A percentile compares a stretch with the other conserved stretches of the same genome.
Evolutionary conservation across 2,113 vertebrate genomes (phyloP).

Genomic region (Maccullochella peelii): DNA sequence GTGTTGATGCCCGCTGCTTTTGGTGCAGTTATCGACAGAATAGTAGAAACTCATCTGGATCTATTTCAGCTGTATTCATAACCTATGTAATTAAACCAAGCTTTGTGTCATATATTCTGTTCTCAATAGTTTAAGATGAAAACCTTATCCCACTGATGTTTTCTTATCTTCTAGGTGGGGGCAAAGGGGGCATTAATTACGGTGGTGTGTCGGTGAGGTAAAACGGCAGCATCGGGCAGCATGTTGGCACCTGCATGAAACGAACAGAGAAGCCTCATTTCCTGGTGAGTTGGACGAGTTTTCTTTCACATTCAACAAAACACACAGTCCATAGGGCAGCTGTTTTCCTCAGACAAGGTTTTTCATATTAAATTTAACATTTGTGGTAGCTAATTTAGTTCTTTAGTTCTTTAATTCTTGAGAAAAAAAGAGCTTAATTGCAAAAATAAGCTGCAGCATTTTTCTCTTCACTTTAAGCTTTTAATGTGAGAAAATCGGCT

Average conservation of each 20-base stretch:
- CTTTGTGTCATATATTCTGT: not conserved
- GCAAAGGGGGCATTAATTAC: constrained; percentile 68
- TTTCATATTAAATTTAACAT: constrained; percentile 17
- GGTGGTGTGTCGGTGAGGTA: constrained; percentile 78
- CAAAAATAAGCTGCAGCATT: constrained; percentile 12
- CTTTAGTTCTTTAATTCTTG: constrained; percentile 31
- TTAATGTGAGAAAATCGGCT: constrained; percentile 48
- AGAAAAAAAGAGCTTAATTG: constrained; percentile 19
- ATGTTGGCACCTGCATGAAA: constrained; percentile 88
- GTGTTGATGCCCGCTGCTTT: constrained; percentile 1
- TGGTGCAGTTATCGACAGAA: constrained; percentile 4
- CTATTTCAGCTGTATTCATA: not conserved
- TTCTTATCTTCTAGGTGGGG: constrained; percentile 80
- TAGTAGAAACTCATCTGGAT: not conserved
- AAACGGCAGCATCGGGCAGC: constrained; percentile 76
- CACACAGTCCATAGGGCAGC: not conserved
- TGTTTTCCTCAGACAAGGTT: constrained; percentile 14
- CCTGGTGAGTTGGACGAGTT: constrained; percentile 84
- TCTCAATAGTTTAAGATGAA: not conserved
- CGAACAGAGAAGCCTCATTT: constrained; percentile 82
- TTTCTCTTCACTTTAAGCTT: constrained; percentile 24
- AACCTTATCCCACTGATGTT: not conserved
- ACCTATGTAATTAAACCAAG: too few relatives aligned
- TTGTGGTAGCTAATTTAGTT: not conserved
- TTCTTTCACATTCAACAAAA: constrained; percentile 14